Conservation (phyloP, 35 echinoderm and acorn worm species). For the Eucidaris tribuloides region DNA sequence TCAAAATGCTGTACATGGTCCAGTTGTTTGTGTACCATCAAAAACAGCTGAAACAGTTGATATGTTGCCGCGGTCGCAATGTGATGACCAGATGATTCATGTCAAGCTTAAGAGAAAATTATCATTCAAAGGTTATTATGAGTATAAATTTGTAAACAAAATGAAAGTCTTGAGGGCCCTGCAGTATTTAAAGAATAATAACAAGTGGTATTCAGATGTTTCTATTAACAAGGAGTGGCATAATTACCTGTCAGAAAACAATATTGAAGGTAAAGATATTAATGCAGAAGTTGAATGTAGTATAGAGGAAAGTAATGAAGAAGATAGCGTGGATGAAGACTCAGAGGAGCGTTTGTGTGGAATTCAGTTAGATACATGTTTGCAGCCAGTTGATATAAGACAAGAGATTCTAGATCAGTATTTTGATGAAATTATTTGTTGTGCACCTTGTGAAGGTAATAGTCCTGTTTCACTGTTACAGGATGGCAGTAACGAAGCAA, state of each 20-base stretch:
- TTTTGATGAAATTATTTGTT: conserved; percentile 46
- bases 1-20: conserved; percentile 57
- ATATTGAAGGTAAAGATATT: background rate
- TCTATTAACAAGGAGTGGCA: conserved; percentile 34
- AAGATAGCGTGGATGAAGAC: background rate
- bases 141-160: conserved; percentile 60
- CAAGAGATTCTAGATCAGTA: conserved; percentile 48
- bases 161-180: conserved; percentile 45
- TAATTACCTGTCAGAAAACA: conserved; percentile 16
- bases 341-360: conserved; percentile 7
- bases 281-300: background rate
- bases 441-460: conserved; percentile 77
- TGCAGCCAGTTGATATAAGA: conserved; percentile 55
- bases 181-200: conserved; percentile 41
- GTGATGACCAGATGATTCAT: conserved; percentile 42
- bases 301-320: background rate
- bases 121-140: conserved; percentile 62
- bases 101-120: conserved; percentile 66
- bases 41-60: conserved; percentile 39
- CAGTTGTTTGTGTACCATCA: conserved; percentile 69
- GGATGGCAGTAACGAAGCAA: conserved; percentile 17
- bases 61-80: conserved; percentile 20
- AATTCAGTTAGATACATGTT: conserved; percentile 22
- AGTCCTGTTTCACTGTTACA: conserved; percentile 44
- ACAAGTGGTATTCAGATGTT: conserved; percentile 42